These are phyloP conservation scores for Selene dorsalis DNA, from an alignment of 2,797 vertebrate genomes.

Conservation along the genomic window DNA sequence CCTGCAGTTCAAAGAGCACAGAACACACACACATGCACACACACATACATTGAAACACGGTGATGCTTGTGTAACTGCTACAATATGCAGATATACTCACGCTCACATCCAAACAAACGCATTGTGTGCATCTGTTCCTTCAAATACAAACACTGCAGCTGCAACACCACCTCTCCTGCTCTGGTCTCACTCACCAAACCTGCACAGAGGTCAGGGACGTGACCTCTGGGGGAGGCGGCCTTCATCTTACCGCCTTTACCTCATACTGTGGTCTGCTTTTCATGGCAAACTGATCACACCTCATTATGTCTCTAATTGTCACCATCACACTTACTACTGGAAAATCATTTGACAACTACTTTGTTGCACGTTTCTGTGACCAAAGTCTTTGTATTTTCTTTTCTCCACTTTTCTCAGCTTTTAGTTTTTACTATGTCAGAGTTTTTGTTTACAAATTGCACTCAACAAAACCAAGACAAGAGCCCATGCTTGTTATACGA, in stretches of 20 bases:
- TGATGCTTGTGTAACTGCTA: neutral
- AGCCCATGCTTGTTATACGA: neutral
- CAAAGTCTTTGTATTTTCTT: neutral
- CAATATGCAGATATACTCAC: slow-evolving; percentile 4
- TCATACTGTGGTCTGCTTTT: neutral
- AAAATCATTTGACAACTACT: neutral
- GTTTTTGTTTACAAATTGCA: slow-evolving; percentile 3
- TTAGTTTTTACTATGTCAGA: neutral
- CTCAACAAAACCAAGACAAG: neutral
- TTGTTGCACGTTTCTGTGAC: neutral
- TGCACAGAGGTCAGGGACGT: slow-evolving; percentile 31
- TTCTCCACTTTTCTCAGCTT: neutral
- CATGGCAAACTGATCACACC: neutral
- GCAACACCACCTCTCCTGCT: neutral
- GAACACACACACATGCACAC: slow-evolving; percentile 46
- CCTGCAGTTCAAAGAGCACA: slow-evolving; percentile 82
- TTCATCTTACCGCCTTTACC: neutral
- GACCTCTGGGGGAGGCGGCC: slow-evolving; percentile 5
- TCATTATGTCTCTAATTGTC: neutral
- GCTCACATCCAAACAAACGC: neutral
- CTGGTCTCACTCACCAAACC: slow-evolving; percentile 28
- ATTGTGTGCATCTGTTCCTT: neutral
- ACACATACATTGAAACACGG: slow-evolving; percentile 7
- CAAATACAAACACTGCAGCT: neutral
- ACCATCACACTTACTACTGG: neutral